Conservation (phyloP, 37 sponge, comb jelly and placozoan species). For the Spongilla lacustris region DNA sequence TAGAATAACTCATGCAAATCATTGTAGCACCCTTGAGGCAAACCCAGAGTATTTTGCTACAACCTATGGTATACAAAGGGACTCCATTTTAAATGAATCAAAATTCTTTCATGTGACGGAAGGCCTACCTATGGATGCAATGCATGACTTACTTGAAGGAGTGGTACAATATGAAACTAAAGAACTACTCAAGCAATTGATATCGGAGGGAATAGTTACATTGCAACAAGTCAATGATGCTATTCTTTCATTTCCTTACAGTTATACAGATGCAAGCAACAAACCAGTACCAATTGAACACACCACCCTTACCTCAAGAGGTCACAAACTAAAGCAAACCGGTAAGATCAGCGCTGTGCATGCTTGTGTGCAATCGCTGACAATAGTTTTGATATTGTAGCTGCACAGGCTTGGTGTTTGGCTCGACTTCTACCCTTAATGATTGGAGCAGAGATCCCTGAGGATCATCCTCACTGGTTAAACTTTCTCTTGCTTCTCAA, state of each 20-base stretch:
- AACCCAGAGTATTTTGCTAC: slow-evolving; percentile 53
- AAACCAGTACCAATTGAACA: slow-evolving; percentile 24
- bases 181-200: slow-evolving; percentile 30
- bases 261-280: neutral
- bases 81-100: slow-evolving; percentile 44
- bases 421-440: slow-evolving; percentile 58
- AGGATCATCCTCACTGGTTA: slow-evolving; percentile 49
- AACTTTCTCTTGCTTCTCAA: slow-evolving; percentile 38
- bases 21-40: slow-evolving; percentile 25
- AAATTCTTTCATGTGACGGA: slow-evolving; percentile 65
- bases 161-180: slow-evolving; percentile 21
- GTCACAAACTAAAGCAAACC: slow-evolving; percentile 36
- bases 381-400: slow-evolving; percentile 6
- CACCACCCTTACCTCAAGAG: slow-evolving; percentile 12
- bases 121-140: slow-evolving; percentile 69
- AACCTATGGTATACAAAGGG: slow-evolving; percentile 53
- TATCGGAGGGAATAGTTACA: neutral
- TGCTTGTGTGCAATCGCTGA: neutral
- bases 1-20: slow-evolving; percentile 24
- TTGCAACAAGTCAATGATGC: slow-evolving; percentile 8
- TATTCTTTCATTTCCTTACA: slow-evolving; percentile 18
- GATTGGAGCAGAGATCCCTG: slow-evolving; percentile 51
- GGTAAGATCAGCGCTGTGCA: neutral
- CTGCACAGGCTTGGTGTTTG: slow-evolving; percentile 63
- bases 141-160: slow-evolving; percentile 80